Conservation (phyloP, 2,113 vertebrate species). For the Corythornis madagascariensis region DNA sequence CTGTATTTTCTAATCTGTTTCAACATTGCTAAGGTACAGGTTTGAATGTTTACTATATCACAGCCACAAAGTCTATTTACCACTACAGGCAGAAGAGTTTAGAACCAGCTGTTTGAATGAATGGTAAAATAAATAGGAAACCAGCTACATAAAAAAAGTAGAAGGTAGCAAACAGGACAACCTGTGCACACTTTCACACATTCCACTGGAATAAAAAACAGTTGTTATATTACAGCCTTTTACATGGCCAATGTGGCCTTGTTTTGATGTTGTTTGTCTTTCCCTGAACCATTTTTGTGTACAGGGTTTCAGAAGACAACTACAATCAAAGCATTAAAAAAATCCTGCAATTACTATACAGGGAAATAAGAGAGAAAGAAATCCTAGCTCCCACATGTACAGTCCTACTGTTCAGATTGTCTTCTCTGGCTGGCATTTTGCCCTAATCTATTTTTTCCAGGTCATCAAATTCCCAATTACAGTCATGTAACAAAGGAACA, state of each 20-base stretch:
- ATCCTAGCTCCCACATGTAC: background rate
- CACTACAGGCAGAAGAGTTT: background rate
- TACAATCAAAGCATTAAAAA: background rate
- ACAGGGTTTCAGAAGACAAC: background rate
- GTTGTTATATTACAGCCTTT: background rate
- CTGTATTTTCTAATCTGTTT: background rate
- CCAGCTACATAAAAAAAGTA: background rate
- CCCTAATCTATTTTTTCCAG: conserved; percentile 44
- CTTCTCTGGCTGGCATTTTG: conserved; percentile 46
- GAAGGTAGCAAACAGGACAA: background rate
- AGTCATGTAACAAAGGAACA: background rate
- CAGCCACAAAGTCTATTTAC: background rate
- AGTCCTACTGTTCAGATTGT: background rate
- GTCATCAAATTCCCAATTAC: conserved; percentile 44
- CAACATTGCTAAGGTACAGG: background rate
- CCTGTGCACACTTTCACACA: background rate
- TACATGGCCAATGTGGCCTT: background rate
- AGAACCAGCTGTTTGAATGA: background rate
- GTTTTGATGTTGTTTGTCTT: background rate
- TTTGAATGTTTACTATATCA: background rate
- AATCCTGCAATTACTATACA: background rate
- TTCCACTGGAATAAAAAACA: background rate
- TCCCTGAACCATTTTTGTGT: background rate
- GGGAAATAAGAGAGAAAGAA: background rate
- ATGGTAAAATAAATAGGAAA: background rate